Percentiles rank a stretch among this genome's conserved stretches.
These are phyloP conservation scores for Lepisosteus osseus DNA, from an alignment of 2,113 vertebrate genomes.

Conservation along the genomic window DNA sequence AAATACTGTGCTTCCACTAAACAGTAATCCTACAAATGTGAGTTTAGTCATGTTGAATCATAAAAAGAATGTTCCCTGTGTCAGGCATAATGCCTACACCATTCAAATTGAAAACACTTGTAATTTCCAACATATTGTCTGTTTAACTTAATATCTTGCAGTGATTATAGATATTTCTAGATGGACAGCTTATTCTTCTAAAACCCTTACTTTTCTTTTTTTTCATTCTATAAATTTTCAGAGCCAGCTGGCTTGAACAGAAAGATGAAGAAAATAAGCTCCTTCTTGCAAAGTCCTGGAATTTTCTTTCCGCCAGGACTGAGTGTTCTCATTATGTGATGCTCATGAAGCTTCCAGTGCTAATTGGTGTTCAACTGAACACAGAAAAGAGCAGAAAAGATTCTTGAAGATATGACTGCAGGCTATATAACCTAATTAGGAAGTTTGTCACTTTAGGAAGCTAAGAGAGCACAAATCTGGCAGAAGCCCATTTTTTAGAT, in stretches of 20 bases:
- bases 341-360: constrained; percentile 49
- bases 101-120: constrained; percentile 28
- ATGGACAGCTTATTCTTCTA: constrained; percentile 50
- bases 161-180: constrained; percentile 40
- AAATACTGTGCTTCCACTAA: constrained; percentile 18
- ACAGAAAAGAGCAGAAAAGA: constrained; percentile 40
- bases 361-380: constrained; percentile 53
- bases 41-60: constrained; percentile 44
- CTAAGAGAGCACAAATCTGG: constrained; percentile 35
- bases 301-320: constrained; percentile 51
- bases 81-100: constrained; percentile 30
- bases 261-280: constrained; percentile 49
- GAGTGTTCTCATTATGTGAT: constrained; percentile 50
- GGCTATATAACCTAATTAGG: constrained; percentile 58
- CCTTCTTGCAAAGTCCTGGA: constrained; percentile 51
- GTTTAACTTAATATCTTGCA: constrained; percentile 39
- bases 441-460: constrained; percentile 48
- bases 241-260: constrained; percentile 51
- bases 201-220: constrained; percentile 37
- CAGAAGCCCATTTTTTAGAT: constrained; percentile 31
- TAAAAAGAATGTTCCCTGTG: constrained; percentile 28
- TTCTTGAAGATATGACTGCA: constrained; percentile 52
- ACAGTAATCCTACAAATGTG: constrained; percentile 41
- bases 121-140: constrained; percentile 32
- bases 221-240: constrained; percentile 38